Base-by-base conservation (phyloP, 2,888 invertebrate genomes). In the Calliopum simillimum region DNA sequence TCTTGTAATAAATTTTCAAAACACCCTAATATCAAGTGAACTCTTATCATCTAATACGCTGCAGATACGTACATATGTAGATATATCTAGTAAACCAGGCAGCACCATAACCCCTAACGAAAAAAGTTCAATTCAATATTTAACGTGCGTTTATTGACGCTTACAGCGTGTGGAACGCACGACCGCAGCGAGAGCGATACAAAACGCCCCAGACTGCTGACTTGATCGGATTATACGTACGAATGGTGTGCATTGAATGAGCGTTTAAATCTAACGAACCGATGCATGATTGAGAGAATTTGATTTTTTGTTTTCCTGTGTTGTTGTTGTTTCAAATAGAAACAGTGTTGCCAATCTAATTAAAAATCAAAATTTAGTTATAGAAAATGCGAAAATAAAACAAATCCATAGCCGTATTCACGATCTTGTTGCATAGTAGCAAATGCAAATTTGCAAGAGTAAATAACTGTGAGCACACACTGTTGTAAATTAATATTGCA, bases 121-220 rank as follows among this genome's bases (percentile, higher is more conserved):
- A n/a, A 3, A 62, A 41, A 51, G 64, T 64, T 64, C 64, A 64
- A 23, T 23, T 5, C 41, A 64, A 64, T 64, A 43, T 64, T 14
- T 19, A 53, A 64, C 64, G 64, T 64, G 64, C 53, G 41, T 43
- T 41, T 19, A 43, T 51, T 49, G 41, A 16, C 33, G 25, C 25
- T 14, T 25, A 63, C 33, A n/a, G 63, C 59, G 62, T 19, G 23
- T 11, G 21, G 21, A 46, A n/a, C 12, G 16, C 46, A 62, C 21
- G 23, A 19, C 46, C 33, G n/a, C n/a, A 56, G 41, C 23, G 19
- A n/a, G 56, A 56, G 19, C 11, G 13, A 6, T 4, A 56, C n/a
- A 33, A 25, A 16, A 25, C 12, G n/a, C 21, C n/a, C n/a, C 14
- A 23, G 56, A 25, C 25, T 14, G 5, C 13, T 33, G 25, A n/a